phyloP scores from a whole-genome alignment of 2,113 vertebrate species.

The Eulemur macaco region DNA sequence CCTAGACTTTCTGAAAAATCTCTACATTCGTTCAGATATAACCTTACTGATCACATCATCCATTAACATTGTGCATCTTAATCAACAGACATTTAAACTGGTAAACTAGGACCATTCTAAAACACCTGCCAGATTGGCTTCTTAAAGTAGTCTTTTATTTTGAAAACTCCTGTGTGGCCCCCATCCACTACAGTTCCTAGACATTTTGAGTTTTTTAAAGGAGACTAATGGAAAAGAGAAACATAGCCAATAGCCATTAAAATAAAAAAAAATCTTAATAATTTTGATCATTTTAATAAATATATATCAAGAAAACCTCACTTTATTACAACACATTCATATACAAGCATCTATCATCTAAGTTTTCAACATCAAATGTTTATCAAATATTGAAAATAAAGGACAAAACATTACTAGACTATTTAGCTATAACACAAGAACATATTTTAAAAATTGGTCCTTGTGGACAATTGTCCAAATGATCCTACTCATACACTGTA shows the following conservation, averaged over 20 bases:
- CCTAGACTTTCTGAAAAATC: constrained; percentile 69
- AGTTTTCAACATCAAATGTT: constrained; percentile 86
- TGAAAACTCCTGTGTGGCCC: not conserved
- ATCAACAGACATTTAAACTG: constrained; percentile 60
- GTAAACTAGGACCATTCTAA: constrained; percentile 33
- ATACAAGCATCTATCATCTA: constrained; percentile 88
- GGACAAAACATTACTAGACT: constrained; percentile 83
- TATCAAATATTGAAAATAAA: constrained; percentile 88
- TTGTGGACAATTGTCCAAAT: constrained; percentile 86
- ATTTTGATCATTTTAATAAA: constrained; percentile 89
- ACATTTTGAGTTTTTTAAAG: constrained; percentile 7
- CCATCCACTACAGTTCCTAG: not conserved
- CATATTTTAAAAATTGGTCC: constrained; percentile 86
- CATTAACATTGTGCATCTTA: constrained; percentile 81
- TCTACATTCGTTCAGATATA: constrained; percentile 81
- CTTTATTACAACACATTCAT: constrained; percentile 88
- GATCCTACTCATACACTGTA: constrained; percentile 90
- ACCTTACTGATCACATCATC: constrained; percentile 64
- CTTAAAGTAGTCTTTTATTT: not conserved
- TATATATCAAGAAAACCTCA: constrained; percentile 89
- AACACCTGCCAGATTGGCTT: not conserved
- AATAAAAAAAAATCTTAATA: constrained; percentile 79
- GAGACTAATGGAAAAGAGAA: constrained; percentile 14
- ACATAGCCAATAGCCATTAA: constrained; percentile 64
- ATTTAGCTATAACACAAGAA: constrained; percentile 84